These are phyloP conservation scores for Podilymbus podiceps DNA, from an alignment of 2,113 vertebrate species.

Conservation along the genomic window DNA sequence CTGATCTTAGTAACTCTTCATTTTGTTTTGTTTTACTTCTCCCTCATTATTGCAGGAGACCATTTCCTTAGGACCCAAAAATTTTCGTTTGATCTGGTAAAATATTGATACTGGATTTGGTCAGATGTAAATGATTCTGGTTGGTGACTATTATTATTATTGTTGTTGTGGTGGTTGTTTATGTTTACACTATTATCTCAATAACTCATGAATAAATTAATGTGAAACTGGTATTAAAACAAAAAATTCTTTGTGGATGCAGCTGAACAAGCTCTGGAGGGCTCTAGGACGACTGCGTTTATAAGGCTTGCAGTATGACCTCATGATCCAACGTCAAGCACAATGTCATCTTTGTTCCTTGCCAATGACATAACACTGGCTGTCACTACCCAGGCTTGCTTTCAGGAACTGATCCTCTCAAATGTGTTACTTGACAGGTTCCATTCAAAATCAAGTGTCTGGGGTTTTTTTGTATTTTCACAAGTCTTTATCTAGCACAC, in stretches of 20 bases:
- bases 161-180: neutral
- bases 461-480: neutral
- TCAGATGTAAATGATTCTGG: rapidly evolving
- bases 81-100: neutral
- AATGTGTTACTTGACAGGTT: neutral
- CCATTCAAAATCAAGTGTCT: neutral
- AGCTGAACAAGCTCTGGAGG: neutral
- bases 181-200: neutral
- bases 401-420: neutral
- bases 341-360: neutral
- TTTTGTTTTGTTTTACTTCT: neutral
- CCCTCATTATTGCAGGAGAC: neutral
- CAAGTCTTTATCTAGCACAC: neutral
- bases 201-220: neutral
- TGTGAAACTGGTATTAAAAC: neutral
- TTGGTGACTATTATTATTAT: neutral
- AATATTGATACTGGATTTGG: neutral
- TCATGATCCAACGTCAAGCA: neutral
- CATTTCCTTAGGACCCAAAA: neutral
- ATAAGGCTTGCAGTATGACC: neutral
- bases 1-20: neutral
- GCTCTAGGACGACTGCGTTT: neutral
- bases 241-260: neutral
- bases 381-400: neutral
- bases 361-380: neutral